Evolutionary conservation across 2,797 vertebrate species (phyloP), one percentile per base, ranked within the genome.

Genomic region (Oophaga sylvatica): DNA sequence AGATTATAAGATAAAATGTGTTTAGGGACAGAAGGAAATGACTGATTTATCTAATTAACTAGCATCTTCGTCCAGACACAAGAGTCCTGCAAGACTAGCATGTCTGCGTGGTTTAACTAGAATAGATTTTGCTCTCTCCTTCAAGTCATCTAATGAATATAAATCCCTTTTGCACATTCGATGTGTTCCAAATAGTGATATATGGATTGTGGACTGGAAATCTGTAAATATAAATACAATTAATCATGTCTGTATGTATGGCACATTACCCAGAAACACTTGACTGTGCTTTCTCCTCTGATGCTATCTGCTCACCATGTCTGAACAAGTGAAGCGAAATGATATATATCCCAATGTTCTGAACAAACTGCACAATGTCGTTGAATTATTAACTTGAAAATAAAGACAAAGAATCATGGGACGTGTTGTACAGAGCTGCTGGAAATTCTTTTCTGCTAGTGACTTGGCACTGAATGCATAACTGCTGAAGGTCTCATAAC

Each of bases 221-320:
- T 87, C 75, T 87, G 87, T 83, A 87, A 87, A 84, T 84, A 88
- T 80, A 88, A 84, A 84, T 79, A 84, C 67, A 63, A 88, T 88
- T 88, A 83, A 88, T 88, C 87, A 88, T 84, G 65, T 56, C 65
- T 70, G 80, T 80, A 68, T 80, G 60, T 73, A 84, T 60, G 76
- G 57, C 75, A 80, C 65, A 87, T 87, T 75, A 88, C 68, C 73
- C 82, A 88, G 87, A 88, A 87, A 31, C 65, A 79, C 86, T 87
- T 77, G 81, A 79, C 75, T 84, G 59, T n/a, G 75, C 67, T 88
- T 56, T 80, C 76, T 76, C 80, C 87, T 80, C 81, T 31, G 76
- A 88, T 88, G 81, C 62, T 84, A 88, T 80, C 81, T 84, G 73
- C 62, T 70, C 48, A 31, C 81, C 81, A 71, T 17, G 65, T 88